Evolutionary conservation across 2,888 invertebrate species (phyloP).

Genomic region (Erebia aethiops): DNA sequence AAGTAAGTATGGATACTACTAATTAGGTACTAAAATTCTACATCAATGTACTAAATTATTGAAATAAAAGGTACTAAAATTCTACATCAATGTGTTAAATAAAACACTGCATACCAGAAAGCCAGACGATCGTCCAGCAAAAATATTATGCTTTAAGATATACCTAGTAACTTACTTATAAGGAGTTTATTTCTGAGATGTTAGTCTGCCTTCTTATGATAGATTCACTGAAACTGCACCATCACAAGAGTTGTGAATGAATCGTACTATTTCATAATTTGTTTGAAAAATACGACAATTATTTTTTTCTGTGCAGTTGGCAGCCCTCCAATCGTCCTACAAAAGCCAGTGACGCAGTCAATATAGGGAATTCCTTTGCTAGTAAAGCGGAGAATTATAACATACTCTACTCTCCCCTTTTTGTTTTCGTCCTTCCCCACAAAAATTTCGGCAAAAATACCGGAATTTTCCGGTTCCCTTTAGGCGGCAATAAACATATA

Average conservation of each 20-base stretch:
- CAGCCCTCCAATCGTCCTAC: constrained; percentile 39
- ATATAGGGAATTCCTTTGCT: constrained; percentile 43
- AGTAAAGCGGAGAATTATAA: constrained; percentile 42
- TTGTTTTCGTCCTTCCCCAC: background rate
- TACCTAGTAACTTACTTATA: too few relatives aligned
- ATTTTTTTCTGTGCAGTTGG: constrained; percentile 36
- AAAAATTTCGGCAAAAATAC: background rate
- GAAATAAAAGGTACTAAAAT: too few relatives aligned
- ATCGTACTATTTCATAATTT: constrained; percentile 10
- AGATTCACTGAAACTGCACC: background rate
- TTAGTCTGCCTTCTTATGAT: too few relatives aligned
- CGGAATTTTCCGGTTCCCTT: background rate
- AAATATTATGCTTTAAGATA: too few relatives aligned
- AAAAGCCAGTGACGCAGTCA: constrained; percentile 42
- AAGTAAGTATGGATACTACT: too few relatives aligned
- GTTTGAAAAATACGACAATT: constrained; percentile 34
- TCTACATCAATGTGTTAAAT: too few relatives aligned
- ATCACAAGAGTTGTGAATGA: background rate
- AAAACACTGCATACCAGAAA: too few relatives aligned
- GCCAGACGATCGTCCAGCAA: too few relatives aligned
- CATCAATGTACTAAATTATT: too few relatives aligned
- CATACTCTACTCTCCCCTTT: constrained; percentile 31
- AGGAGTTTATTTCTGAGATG: too few relatives aligned
- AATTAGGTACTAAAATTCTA: too few relatives aligned
- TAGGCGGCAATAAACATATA: background rate